phyloP scores from a whole-genome alignment of 2,113 vertebrate genomes.

The Sapayoa aenigma region DNA sequence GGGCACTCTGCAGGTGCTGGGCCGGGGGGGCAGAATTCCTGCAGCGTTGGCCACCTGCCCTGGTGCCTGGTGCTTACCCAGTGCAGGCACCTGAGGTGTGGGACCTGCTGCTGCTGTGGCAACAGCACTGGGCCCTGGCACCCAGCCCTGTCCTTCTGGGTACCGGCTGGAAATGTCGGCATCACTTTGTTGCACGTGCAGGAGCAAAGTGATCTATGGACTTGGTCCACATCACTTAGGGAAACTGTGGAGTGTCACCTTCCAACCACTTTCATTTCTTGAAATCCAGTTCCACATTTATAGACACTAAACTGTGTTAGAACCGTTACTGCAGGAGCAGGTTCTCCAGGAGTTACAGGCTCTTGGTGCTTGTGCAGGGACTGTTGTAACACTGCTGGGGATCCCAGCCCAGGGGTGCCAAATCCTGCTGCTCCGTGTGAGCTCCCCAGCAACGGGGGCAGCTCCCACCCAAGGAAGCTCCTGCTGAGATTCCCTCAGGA shows the following conservation, averaged over 20 bases:
- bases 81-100: not conserved
- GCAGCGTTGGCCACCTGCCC: not conserved
- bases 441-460: not conserved
- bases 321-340: not conserved
- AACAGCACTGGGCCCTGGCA: not conserved
- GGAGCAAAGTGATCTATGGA: not conserved
- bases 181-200: accelerated
- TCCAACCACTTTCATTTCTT: not conserved
- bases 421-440: not conserved
- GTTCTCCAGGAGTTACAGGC: not conserved
- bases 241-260: not conserved
- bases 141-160: not conserved
- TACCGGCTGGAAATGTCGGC: not conserved
- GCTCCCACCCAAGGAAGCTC: not conserved
- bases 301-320: not conserved
- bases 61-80: not conserved
- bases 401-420: not conserved
- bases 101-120: not conserved
- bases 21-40: too few relatives aligned
- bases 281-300: not conserved
- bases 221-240: not conserved
- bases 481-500: not conserved
- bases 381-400: not conserved
- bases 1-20: too few relatives aligned
- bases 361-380: not conserved